phyloP scores from a whole-genome alignment of 2,888 invertebrate species.

The Aphidoletes aphidimyza region DNA sequence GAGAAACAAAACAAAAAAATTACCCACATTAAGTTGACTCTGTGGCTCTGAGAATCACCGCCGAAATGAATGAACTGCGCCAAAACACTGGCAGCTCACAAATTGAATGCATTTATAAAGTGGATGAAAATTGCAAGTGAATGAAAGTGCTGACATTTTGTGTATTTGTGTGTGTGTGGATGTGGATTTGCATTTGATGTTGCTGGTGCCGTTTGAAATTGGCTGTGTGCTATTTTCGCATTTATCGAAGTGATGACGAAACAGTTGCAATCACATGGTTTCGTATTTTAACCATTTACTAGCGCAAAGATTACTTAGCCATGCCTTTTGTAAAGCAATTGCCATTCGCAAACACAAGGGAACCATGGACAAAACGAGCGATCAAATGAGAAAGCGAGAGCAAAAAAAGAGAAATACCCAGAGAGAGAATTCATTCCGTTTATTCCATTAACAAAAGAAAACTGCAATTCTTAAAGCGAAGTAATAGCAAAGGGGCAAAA shows the following conservation, averaged over 20 bases:
- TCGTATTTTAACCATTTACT: background rate
- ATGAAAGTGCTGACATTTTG: background rate
- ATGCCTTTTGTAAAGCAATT: conserved; percentile 12
- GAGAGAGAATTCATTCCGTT: background rate
- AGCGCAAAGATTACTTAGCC: background rate
- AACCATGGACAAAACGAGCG: background rate
- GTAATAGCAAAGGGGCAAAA: background rate
- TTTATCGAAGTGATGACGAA: conserved; percentile 6
- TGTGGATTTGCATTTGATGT: conserved; percentile 25
- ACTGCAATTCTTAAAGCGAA: conserved; percentile 3
- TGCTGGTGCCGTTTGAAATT: background rate
- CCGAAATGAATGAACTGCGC: background rate
- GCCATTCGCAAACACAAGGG: background rate
- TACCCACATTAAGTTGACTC: background rate
- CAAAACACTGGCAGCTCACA: background rate
- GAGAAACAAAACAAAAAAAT: conserved; percentile 1
- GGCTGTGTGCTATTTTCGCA: background rate
- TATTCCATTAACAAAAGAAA: conserved; percentile 3
- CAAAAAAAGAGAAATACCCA: background rate
- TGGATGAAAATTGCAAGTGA: conserved; percentile 29
- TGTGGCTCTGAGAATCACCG: background rate
- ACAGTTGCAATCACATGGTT: conserved; percentile 16
- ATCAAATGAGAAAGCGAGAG: background rate
- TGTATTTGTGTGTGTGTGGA: conserved; percentile 7
- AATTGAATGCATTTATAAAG: conserved; percentile 2